Percentiles rank a stretch among this genome's conserved stretches.
Evolutionary conservation across 2,888 invertebrate genomes (phyloP).

Genomic region (Erannis defoliaria): DNA sequence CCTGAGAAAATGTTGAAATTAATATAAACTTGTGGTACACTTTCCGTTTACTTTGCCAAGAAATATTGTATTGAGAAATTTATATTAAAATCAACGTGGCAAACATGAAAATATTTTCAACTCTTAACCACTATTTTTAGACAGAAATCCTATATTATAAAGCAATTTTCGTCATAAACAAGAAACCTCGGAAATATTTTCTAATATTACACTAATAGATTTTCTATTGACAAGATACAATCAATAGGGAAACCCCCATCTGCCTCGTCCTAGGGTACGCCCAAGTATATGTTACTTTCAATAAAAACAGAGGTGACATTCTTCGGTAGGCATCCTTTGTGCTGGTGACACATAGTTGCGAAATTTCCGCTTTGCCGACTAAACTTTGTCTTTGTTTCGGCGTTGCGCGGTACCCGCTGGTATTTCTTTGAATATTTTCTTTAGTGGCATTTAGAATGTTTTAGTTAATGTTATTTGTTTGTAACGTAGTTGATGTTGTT

Average conservation of each 20-base stretch:
- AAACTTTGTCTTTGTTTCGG: slow-evolving; percentile 22
- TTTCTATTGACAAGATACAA: background rate
- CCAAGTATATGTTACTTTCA: slow-evolving; percentile 34
- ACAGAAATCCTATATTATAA: no score
- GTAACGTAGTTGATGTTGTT: background rate
- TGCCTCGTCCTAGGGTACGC: background rate
- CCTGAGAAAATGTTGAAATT: no score
- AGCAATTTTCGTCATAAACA: no score
- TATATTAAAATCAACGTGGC: no score
- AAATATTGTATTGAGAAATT: no score
- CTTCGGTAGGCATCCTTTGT: slow-evolving; percentile 55
- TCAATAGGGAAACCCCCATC: background rate
- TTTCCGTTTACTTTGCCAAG: no score
- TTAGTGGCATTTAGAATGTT: slow-evolving; percentile 21
- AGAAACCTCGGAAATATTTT: background rate
- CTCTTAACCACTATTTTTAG: no score
- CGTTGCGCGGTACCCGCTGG: slow-evolving; percentile 5
- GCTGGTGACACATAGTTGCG: slow-evolving; percentile 57
- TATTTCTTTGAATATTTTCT: slow-evolving; percentile 26
- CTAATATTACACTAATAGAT: background rate
- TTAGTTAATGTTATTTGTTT: slow-evolving; percentile 22
- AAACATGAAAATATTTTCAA: no score
- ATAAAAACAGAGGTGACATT: slow-evolving; percentile 57
- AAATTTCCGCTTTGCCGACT: slow-evolving; percentile 53
- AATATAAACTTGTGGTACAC: no score